phyloP scores from a whole-genome alignment of 1,140 invertebrate genomes.

The Platorchestia sp. region DNA sequence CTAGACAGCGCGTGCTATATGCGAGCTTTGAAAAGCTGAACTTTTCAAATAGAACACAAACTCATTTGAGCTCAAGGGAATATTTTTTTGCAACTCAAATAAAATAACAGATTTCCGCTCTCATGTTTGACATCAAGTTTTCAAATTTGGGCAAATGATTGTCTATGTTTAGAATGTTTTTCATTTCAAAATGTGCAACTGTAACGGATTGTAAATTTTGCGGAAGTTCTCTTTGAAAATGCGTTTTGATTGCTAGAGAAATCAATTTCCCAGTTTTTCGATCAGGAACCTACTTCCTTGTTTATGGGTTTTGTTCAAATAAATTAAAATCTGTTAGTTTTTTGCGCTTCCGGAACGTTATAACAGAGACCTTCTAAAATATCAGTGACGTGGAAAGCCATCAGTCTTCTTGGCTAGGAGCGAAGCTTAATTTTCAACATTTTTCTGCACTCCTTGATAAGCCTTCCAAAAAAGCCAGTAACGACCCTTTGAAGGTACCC shows the following conservation, averaged over 20 bases:
- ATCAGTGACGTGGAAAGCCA: not conserved
- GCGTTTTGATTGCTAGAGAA: too few relatives aligned
- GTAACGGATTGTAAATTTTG: not conserved
- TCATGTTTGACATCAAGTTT: too few relatives aligned
- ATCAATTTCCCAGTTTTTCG: not conserved
- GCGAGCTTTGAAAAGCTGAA: not conserved
- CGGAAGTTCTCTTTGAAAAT: not conserved
- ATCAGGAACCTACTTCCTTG: not conserved
- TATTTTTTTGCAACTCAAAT: too few relatives aligned
- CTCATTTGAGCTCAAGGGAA: too few relatives aligned
- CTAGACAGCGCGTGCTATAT: not conserved
- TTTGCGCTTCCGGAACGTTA: not conserved
- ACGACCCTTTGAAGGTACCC: constrained; percentile 3
- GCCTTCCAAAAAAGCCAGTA: constrained; percentile 8
- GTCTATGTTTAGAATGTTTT: too few relatives aligned
- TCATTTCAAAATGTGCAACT: not conserved
- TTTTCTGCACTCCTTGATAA: not conserved
- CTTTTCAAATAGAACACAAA: too few relatives aligned
- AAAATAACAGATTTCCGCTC: too few relatives aligned
- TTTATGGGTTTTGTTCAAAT: not conserved
- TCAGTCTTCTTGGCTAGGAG: not conserved
- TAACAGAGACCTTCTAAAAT: not conserved
- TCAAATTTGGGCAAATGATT: too few relatives aligned
- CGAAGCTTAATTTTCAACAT: not conserved
- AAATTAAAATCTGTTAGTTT: not conserved